Conservation (phyloP, 1,140 invertebrate genomes). For the Wasmannia auropunctata region DNA sequence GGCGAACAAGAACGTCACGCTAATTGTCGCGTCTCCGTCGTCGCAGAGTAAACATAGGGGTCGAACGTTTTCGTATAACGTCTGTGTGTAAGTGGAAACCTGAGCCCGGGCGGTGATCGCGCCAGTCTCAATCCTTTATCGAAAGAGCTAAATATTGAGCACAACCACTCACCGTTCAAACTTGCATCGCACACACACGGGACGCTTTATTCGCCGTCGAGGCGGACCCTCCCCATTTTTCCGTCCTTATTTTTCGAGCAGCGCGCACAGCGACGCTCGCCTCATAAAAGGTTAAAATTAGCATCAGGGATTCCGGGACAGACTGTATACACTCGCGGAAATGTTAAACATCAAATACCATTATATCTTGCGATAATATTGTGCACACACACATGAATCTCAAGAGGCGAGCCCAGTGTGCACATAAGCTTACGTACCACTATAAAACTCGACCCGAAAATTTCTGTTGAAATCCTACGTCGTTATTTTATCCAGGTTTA, state of each 20-base stretch:
- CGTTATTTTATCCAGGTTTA: constrained; percentile 86
- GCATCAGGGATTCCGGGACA: not conserved
- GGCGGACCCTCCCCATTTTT: not conserved
- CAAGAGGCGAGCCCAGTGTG: not conserved
- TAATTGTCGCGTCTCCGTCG: constrained; percentile 42
- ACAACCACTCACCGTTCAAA: not conserved
- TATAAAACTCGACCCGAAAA: constrained; percentile 64
- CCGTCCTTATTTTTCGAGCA: not conserved
- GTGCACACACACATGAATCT: constrained; percentile 43
- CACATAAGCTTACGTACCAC: constrained; percentile 11
- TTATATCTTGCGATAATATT: constrained; percentile 60
- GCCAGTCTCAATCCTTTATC: not conserved
- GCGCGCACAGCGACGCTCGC: not conserved
- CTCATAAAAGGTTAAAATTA: constrained; percentile 32
- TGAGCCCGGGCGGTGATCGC: not conserved
- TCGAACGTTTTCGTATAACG: constrained; percentile 5
- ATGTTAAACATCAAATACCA: constrained; percentile 53
- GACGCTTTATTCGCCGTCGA: not conserved
- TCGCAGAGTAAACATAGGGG: constrained; percentile 31
- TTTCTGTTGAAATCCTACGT: constrained; percentile 54
- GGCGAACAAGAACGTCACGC: constrained; percentile 9
- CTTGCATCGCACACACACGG: not conserved
- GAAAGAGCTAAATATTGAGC: not conserved
- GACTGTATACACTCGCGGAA: not conserved
- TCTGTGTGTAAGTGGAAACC: not conserved